Evolutionary conservation across 2,113 vertebrate species (phyloP).

Genomic region (Xenopus tropicalis): UCB_Xtro_10.0 CM004445.2:87208501-87209000

Average conservation of each 20-base stretch:
- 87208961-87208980: too few relatives aligned
- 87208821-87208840: too few relatives aligned
- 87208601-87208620: constrained; percentile 93
- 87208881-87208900: too few relatives aligned
- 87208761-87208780: too few relatives aligned
- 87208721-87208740: not conserved
- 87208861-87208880: too few relatives aligned
- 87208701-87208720: not conserved
- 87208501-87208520: constrained; percentile 96
- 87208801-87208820: too few relatives aligned
- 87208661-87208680: not conserved
- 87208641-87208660: not conserved
- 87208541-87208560: constrained; percentile 94
- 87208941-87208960: too few relatives aligned
- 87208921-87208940: too few relatives aligned
- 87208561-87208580: constrained; percentile 94
- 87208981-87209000: too few relatives aligned
- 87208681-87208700: not conserved
- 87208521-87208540: constrained; percentile 97
- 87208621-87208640: constrained; percentile 41
- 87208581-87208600: constrained; percentile 98
- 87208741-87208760: not conserved
- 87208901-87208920: too few relatives aligned
- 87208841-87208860: too few relatives aligned
- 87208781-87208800: too few relatives aligned